Conservation (phyloP, 2,888 invertebrate species). For the Himalopsyche kuldschensis region DNA sequence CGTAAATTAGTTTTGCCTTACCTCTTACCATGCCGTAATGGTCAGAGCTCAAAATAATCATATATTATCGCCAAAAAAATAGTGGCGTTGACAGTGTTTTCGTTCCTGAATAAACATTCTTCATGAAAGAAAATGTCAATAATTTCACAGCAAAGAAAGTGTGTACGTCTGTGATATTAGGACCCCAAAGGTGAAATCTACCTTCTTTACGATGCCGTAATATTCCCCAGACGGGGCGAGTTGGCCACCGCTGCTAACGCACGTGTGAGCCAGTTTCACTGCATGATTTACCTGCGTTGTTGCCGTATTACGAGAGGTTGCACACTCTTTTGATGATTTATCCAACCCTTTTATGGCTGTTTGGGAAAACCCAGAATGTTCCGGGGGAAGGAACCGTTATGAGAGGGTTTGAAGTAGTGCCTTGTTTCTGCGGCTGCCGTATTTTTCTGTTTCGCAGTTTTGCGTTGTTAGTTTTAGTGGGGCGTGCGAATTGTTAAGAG, state of each 20-base stretch:
- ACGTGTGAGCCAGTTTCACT: background rate
- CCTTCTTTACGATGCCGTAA: background rate
- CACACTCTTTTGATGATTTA: slow-evolving; percentile 7
- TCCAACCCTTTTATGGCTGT: slow-evolving; percentile 5
- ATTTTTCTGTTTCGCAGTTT: background rate
- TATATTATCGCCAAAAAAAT: no score
- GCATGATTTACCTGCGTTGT: background rate
- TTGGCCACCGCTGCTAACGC: background rate
- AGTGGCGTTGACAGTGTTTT: no score
- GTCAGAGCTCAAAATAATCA: no score
- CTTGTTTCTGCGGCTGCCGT: background rate
- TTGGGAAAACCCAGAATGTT: background rate
- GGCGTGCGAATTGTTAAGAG: background rate
- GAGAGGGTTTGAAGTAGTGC: background rate
- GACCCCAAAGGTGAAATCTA: background rate
- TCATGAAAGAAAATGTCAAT: no score
- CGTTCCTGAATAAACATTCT: no score
- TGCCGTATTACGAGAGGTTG: background rate
- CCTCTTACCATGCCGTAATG: no score
- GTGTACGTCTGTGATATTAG: no score
- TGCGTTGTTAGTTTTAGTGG: background rate
- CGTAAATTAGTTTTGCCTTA: no score
- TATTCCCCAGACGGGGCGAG: background rate
- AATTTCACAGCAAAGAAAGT: no score
- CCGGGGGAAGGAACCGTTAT: background rate